Evolutionary conservation across 2,888 invertebrate species (phyloP).

Genomic region (Graphium colonna): DNA sequence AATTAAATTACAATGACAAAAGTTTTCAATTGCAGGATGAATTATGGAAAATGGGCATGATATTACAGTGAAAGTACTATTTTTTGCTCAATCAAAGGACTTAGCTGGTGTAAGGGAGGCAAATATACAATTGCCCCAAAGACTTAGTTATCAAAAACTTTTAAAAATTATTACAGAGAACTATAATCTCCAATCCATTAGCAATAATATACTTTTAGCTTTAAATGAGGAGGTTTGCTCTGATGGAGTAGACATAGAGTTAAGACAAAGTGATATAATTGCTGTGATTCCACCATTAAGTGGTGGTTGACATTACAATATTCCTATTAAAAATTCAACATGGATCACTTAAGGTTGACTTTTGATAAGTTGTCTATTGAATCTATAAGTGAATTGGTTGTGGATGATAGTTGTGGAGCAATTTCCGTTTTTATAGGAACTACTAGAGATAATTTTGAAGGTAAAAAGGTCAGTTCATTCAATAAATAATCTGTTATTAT

Average conservation of each 20-base stretch:
- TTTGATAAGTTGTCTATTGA: slow-evolving; percentile 84
- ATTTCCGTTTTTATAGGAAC: slow-evolving; percentile 94
- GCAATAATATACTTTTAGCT: slow-evolving; percentile 87
- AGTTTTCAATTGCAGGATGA: slow-evolving; percentile 44
- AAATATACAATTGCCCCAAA: slow-evolving; percentile 69
- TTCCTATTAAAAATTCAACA: slow-evolving; percentile 42
- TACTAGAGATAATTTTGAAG: slow-evolving; percentile 91
- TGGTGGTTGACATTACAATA: slow-evolving; percentile 84
- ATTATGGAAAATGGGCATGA: slow-evolving; percentile 69
- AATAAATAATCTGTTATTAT: too few species aligned
- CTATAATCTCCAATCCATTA: slow-evolving; percentile 84
- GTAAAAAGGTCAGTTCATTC: slow-evolving; percentile 81
- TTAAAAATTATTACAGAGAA: slow-evolving; percentile 79
- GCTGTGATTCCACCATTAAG: slow-evolving; percentile 97
- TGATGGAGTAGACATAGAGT: slow-evolving; percentile 70
- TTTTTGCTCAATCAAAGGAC: slow-evolving; percentile 95
- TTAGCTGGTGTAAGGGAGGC: slow-evolving; percentile 83
- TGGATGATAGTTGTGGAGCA: slow-evolving; percentile 90
- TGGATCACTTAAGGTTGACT: slow-evolving; percentile 86
- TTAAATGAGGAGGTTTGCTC: slow-evolving; percentile 90
- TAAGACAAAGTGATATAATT: slow-evolving; percentile 87
- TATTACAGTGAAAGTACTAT: slow-evolving; percentile 85
- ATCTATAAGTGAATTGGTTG: slow-evolving; percentile 82
- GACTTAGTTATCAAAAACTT: slow-evolving; percentile 79
- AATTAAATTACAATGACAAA: too few species aligned